phyloP scores from a whole-genome alignment of 2,888 invertebrate species.

The Drosophila cognata region DNA sequence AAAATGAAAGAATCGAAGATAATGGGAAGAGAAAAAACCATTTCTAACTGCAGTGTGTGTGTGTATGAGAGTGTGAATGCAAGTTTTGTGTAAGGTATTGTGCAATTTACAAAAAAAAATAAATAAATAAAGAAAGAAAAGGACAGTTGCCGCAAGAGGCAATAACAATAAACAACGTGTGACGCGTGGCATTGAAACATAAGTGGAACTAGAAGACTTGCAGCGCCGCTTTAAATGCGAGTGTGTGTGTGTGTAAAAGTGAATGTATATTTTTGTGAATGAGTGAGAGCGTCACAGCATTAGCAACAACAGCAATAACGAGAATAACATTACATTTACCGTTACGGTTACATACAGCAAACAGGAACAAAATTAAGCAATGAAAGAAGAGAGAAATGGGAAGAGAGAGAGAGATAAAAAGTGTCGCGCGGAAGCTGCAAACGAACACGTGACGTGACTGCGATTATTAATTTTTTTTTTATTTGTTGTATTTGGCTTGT shows the following conservation, averaged over 20 bases:
- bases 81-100: constrained; percentile 18
- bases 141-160: constrained; percentile 4
- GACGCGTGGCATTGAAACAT: constrained; percentile 52
- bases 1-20: constrained; percentile 27
- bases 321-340: constrained; percentile 8
- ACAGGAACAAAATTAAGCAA: constrained; percentile 1
- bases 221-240: constrained; percentile 2
- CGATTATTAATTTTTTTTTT: neutral
- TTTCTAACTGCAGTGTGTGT: constrained; percentile 36
- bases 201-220: constrained; percentile 28
- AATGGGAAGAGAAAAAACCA: constrained; percentile 6
- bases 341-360: constrained; percentile 5
- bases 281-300: constrained; percentile 8
- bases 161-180: constrained; percentile 22
- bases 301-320: constrained; percentile 10
- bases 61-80: constrained; percentile 13
- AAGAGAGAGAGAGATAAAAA: neutral
- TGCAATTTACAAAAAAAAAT: constrained; percentile 39
- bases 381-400: neutral
- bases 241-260: constrained; percentile 6
- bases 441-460: constrained; percentile 23
- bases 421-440: constrained; percentile 21
- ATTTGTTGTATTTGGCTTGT: neutral
- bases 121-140: neutral
- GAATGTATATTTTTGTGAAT: neutral